Conservation (phyloP, 2,888 invertebrate species). For the Watsonalla cultraria region DNA sequence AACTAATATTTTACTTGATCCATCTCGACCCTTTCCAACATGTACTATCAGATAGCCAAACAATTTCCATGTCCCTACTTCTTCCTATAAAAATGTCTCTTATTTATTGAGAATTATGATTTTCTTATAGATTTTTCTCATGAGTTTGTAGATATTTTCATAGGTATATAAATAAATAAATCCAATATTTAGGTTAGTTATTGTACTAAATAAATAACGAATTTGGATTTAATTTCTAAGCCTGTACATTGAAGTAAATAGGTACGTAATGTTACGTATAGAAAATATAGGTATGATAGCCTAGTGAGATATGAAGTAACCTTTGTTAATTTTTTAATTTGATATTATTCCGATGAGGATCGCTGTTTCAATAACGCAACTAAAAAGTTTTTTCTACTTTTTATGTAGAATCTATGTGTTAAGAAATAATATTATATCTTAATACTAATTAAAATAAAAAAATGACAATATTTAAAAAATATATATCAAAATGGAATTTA, state of each 20-base stretch:
- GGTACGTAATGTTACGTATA: constrained; percentile 35
- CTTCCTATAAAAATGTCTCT: no score
- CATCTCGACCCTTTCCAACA: no score
- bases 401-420: constrained; percentile 63
- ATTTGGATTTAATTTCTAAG: constrained; percentile 50
- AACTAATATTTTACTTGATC: no score
- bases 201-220: constrained; percentile 42
- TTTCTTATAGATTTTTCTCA: constrained; percentile 4
- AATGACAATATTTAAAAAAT: constrained; percentile 75
- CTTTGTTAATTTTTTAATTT: constrained; percentile 30
- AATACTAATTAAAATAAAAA: constrained; percentile 67
- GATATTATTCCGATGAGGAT: constrained; percentile 36
- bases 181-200: constrained; percentile 30
- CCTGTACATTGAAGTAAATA: constrained; percentile 42
- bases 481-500: constrained; percentile 67
- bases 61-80: no score
- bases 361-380: constrained; percentile 32
- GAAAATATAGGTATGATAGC: constrained; percentile 34
- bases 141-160: constrained; percentile 5
- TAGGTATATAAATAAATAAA: constrained; percentile 7
- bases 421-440: constrained; percentile 41
- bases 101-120: background rate
- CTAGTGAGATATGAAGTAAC: constrained; percentile 36
- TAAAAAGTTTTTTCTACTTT: constrained; percentile 48
- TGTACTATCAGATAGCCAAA: no score